A percentile compares a stretch with the other conserved stretches of the same genome.
These are phyloP conservation scores for Callosobruchus maculatus DNA, from an alignment of 2,888 invertebrate genomes.

Conservation along the genomic window DNA sequence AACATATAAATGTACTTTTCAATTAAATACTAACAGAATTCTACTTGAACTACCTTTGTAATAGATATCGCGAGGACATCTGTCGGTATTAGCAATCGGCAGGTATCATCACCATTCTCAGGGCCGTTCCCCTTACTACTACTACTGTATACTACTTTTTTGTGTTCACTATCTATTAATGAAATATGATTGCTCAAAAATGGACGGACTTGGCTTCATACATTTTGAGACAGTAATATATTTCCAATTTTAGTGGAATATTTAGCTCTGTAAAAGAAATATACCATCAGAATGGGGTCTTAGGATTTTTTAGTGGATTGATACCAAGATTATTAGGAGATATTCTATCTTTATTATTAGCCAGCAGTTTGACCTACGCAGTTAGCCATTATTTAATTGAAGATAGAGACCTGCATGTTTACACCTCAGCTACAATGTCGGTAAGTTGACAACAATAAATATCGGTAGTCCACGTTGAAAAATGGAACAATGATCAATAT, in stretches of 20 bases:
- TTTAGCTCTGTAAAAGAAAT: conserved; percentile 75
- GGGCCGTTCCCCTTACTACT: too few species aligned
- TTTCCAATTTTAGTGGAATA: conserved; percentile 56
- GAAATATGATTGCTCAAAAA: too few species aligned
- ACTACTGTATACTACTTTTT: too few species aligned
- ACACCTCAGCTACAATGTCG: conserved; percentile 56
- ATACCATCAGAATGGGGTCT: conserved; percentile 80
- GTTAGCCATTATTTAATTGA: conserved; percentile 78
- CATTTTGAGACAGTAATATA: not conserved
- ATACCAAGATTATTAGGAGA: conserved; percentile 85
- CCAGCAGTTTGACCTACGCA: conserved; percentile 70
- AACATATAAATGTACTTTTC: too few species aligned
- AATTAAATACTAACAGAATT: too few species aligned
- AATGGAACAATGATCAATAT: too few species aligned
- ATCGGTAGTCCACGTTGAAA: not conserved
- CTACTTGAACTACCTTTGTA: too few species aligned
- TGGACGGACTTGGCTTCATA: too few species aligned
- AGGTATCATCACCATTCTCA: too few species aligned
- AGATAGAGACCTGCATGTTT: conserved; percentile 62
- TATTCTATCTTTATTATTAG: conserved; percentile 72
- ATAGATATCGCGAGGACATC: too few species aligned
- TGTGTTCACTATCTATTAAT: too few species aligned
- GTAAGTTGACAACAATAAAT: conserved; percentile 45
- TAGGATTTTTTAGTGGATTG: conserved; percentile 84
- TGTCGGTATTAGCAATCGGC: too few species aligned